phyloP scores from a whole-genome alignment of 2,797 vertebrate genomes.

The Alca torda region DNA sequence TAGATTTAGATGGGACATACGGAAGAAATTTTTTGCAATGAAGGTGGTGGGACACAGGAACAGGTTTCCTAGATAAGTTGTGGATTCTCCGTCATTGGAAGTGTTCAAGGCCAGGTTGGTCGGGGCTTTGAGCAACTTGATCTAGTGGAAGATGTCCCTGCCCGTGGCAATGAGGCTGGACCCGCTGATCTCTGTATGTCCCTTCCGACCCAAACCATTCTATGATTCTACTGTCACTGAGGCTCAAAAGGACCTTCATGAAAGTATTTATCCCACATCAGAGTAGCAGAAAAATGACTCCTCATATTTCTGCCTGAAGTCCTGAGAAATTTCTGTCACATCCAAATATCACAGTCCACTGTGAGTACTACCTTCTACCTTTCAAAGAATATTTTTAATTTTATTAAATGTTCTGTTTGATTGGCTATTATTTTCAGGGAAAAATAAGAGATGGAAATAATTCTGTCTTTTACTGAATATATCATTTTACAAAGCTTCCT shows the following conservation, averaged over 20 bases:
- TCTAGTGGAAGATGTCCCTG: not conserved
- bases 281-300: not conserved
- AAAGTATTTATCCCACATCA: not conserved
- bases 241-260: not conserved
- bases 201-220: not conserved
- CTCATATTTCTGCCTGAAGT: not conserved
- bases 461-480: not conserved
- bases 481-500: not conserved
- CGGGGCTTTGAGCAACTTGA: not conserved
- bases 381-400: not conserved
- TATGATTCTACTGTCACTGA: not conserved
- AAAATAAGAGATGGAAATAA: not conserved
- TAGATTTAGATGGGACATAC: not conserved
- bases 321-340: not conserved
- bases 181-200: not conserved
- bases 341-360: not conserved
- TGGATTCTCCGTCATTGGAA: not conserved
- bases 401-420: not conserved
- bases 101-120: not conserved
- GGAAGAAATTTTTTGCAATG: not conserved
- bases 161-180: accelerated
- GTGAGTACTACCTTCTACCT: not conserved
- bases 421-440: not conserved
- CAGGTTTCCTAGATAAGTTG: not conserved
- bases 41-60: not conserved